Conservation (phyloP, 2,888 invertebrate genomes). For the Habroteleia sp. region DNA sequence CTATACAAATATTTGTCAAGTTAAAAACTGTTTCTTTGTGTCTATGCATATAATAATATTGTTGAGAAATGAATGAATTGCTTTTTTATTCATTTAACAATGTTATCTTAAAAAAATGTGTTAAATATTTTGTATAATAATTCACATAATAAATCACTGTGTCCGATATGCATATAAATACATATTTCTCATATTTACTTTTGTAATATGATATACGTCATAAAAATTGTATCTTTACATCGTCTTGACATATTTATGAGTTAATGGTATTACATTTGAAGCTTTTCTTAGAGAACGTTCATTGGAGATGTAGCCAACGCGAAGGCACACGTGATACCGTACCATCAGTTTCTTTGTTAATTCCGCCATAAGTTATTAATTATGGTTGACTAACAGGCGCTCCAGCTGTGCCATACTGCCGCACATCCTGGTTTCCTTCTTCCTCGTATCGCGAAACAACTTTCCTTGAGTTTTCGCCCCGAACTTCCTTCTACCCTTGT, state of each 20-base stretch:
- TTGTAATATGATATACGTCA: too few species aligned
- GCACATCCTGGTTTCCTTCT: constrained; percentile 65
- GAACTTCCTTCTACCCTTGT: constrained; percentile 61
- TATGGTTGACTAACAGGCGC: constrained; percentile 78
- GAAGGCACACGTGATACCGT: constrained; percentile 59
- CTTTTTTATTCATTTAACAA: too few species aligned
- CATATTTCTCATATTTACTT: too few species aligned
- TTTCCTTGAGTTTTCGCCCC: constrained; percentile 64
- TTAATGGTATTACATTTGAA: constrained; percentile 43
- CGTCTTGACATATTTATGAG: constrained; percentile 47
- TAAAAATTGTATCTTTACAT: background rate
- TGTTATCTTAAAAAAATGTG: too few species aligned
- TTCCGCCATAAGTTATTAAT: constrained; percentile 79
- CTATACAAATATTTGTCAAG: too few species aligned
- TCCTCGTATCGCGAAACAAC: constrained; percentile 59
- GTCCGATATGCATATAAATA: too few species aligned
- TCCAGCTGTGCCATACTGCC: constrained; percentile 76
- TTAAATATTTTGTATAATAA: too few species aligned
- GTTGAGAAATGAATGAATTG: too few species aligned
- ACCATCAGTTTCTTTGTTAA: constrained; percentile 74
- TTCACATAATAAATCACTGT: too few species aligned
- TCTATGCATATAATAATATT: too few species aligned
- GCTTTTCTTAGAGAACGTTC: constrained; percentile 33
- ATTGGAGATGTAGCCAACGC: constrained; percentile 22
- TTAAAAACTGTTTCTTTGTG: too few species aligned